Conservation (phyloP, 1,140 invertebrate species). For the Cyclina sinensis region DNA sequence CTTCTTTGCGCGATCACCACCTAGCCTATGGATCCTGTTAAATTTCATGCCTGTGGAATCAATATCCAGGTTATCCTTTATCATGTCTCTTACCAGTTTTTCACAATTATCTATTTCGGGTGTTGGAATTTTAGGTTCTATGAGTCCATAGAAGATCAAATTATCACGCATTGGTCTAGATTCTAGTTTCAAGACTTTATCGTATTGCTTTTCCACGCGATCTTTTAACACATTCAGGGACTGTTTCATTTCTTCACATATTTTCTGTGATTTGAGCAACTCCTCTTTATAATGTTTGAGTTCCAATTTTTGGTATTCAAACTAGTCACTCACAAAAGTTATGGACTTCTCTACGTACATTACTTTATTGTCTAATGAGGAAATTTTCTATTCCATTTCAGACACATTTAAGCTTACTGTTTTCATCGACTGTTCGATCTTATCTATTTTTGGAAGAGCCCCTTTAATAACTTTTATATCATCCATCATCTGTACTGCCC, state of each 20-base stretch:
- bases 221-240: background rate
- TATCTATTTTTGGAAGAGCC: background rate
- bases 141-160: background rate
- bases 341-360: background rate
- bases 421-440: background rate
- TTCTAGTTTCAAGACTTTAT: background rate
- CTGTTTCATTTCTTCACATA: background rate
- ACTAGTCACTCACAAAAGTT: background rate
- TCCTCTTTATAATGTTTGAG: background rate
- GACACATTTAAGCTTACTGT: background rate
- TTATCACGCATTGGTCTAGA: slow-evolving; percentile 2
- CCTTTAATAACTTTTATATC: background rate
- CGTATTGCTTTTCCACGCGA: background rate
- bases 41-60: background rate
- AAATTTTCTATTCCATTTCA: background rate
- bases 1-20: no score
- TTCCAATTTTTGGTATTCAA: background rate
- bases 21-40: no score
- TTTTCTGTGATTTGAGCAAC: background rate
- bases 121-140: background rate
- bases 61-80: background rate
- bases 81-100: background rate
- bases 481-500: background rate
- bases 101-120: background rate
- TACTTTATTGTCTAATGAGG: background rate